These are phyloP conservation scores for Aromia moschata DNA, from an alignment of 2,888 invertebrate species.

Conservation along the genomic window DNA sequence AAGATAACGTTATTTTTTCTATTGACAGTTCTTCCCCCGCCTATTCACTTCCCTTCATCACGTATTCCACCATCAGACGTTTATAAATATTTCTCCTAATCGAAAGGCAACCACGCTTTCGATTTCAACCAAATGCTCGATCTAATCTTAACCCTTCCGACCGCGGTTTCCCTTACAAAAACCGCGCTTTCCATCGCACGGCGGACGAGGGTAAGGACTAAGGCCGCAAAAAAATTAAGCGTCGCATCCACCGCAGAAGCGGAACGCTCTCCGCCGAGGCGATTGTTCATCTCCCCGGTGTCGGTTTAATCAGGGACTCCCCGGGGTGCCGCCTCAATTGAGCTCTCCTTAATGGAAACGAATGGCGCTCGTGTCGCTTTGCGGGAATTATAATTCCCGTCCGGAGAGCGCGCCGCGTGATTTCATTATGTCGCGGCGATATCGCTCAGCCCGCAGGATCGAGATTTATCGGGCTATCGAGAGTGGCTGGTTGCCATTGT, in stretches of 20 bases:
- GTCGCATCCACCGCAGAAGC: slow-evolving; percentile 29
- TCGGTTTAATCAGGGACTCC: slow-evolving; percentile 54
- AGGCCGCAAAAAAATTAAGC: too few species aligned
- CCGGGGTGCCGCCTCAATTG: slow-evolving; percentile 52
- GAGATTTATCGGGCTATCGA: slow-evolving; percentile 15
- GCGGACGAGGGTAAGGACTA: too few species aligned
- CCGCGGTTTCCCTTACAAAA: too few species aligned
- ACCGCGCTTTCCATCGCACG: too few species aligned
- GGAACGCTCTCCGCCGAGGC: slow-evolving; percentile 9
- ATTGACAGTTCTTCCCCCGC: too few species aligned
- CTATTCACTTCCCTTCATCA: too few species aligned
- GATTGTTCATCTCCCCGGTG: slow-evolving; percentile 51
- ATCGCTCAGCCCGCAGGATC: background rate
- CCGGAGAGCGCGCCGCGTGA: slow-evolving; percentile 50
- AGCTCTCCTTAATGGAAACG: slow-evolving; percentile 53
- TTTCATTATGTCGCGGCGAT: slow-evolving; percentile 45
- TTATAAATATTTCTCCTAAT: too few species aligned
- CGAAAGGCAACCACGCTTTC: too few species aligned
- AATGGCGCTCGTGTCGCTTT: slow-evolving; percentile 55
- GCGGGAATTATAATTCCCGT: slow-evolving; percentile 51
- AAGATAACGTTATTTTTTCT: too few species aligned
- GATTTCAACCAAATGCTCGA: too few species aligned
- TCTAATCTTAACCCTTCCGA: too few species aligned
- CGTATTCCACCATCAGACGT: too few species aligned
- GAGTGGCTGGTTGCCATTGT: slow-evolving; percentile 5